Evolutionary conservation across 2,113 vertebrate genomes (phyloP), one percentile per base, ranked within the genome.

Genomic region (Callochromis pleurospilus): DNA sequence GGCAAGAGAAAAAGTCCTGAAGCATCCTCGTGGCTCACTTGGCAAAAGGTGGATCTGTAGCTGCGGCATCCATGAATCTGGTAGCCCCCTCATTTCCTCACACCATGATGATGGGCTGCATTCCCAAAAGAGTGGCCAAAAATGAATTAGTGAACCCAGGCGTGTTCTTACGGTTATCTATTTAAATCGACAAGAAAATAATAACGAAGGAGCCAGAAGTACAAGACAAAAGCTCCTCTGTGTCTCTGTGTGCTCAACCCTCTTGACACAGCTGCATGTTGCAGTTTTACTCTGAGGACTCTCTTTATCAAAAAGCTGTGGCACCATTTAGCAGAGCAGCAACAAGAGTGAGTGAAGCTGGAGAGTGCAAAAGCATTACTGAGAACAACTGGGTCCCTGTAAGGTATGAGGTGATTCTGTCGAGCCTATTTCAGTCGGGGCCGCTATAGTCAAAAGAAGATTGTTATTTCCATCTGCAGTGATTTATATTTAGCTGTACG

Each of bases 201-300:
- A 89, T 88, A 86, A 91, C 86, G 82, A 47, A 91, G 77, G 85
- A 86, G 36, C 12, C 51, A 24, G 45, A 86, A 54, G 77, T 45
- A 65, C 70, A 49, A 84, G 85, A 84, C 85, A 89, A 82, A 86
- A 88, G 93, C 87, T 88, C 75, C 75, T 88, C 49, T 54, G 49
- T 79, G 31, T 70, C 49, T 68, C 84, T 9, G n/a, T 42, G 81
- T 68, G 42, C 45, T 75, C 75, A 47, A 68, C n/a, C 13, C 17
- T 6, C 47, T 49, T 82, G 75, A 84, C 77, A 68, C 26, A 58
- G 15, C 73, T 82, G 75, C 36, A 51, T 77, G 58, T 70, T 82
- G 53, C 33, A 75, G 36, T 62, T 82, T 79, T 21, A 65, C 21
- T 83, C 47, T 77, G 70, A 24, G 6, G 14, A 40, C 9, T 36